A percentile compares a stretch with the other conserved stretches of the same genome.
phyloP scores from a whole-genome alignment of 2,888 invertebrate species.

The Lamproptera curius region DNA sequence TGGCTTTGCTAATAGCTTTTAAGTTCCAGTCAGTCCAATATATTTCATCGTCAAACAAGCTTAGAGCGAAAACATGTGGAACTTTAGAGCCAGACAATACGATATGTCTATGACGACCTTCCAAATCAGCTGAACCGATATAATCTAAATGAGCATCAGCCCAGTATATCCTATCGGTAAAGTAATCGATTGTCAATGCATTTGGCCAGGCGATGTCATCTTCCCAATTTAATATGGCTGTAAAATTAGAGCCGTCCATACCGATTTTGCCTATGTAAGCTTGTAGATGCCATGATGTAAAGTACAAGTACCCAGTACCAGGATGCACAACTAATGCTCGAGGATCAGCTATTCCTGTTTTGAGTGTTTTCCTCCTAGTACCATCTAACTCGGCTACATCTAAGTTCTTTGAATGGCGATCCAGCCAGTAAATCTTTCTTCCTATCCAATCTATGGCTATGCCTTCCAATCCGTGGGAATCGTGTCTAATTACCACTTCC shows the following conservation, averaged over 20 bases:
- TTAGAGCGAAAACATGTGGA: slow-evolving; percentile 97
- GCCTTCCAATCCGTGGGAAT: slow-evolving; percentile 98
- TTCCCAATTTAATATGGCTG: slow-evolving; percentile 92
- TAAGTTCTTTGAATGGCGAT: slow-evolving; percentile 95
- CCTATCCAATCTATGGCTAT: slow-evolving; percentile 98
- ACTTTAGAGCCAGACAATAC: slow-evolving; percentile 89
- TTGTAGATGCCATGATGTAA: slow-evolving; percentile 96
- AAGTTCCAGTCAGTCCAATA: slow-evolving; percentile 99
- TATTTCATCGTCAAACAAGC: slow-evolving; percentile 94
- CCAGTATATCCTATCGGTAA: slow-evolving; percentile 96
- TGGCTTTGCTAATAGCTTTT: slow-evolving; percentile 92
- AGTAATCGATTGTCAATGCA: slow-evolving; percentile 96
- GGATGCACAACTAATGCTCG: slow-evolving; percentile 97
- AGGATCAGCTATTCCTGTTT: slow-evolving; percentile 94
- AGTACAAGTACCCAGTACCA: slow-evolving; percentile 94
- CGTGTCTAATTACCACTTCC: slow-evolving; percentile 93
- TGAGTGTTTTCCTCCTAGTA: slow-evolving; percentile 91
- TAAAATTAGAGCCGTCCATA: slow-evolving; percentile 96
- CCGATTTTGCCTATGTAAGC: slow-evolving; percentile 98
- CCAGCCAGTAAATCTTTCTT: slow-evolving; percentile 97
- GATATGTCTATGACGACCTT: slow-evolving; percentile 91
- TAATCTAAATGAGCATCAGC: slow-evolving; percentile 99
- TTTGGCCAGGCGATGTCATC: slow-evolving; percentile 99
- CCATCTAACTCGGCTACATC: slow-evolving; percentile 97
- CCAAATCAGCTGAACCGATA: slow-evolving; percentile 95